Evolutionary conservation across 2,797 vertebrate species (phyloP).

Genomic region (Todus mexicanus): DNA sequence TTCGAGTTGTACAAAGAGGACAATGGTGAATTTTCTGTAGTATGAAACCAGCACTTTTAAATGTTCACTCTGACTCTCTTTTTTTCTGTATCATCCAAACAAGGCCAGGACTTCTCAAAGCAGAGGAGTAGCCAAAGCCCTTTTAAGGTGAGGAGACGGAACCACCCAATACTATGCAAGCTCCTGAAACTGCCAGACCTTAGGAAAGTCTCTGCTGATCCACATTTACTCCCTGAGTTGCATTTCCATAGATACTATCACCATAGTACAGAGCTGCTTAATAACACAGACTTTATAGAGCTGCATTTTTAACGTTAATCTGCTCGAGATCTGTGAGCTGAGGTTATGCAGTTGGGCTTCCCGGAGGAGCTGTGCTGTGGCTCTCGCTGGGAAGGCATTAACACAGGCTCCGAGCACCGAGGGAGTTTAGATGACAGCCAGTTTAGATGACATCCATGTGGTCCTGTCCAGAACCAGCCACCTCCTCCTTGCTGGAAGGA

Average conservation of each 20-base stretch:
- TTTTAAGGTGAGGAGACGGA: not conserved
- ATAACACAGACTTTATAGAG: not conserved
- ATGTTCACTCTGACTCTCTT: not conserved
- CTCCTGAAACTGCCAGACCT: not conserved
- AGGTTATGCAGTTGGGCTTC: not conserved
- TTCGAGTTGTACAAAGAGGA: not conserved
- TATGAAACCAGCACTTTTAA: not conserved
- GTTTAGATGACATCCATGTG: not conserved
- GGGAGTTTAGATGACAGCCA: not conserved
- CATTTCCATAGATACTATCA: not conserved
- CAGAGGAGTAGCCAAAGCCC: not conserved
- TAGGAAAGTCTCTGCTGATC: not conserved
- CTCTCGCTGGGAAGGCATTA: not conserved
- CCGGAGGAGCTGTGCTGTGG: not conserved
- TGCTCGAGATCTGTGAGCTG: fast-evolving
- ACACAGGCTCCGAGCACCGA: fast-evolving
- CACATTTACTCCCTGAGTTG: not conserved
- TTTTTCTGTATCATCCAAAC: not conserved
- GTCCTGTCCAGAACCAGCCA: not conserved
- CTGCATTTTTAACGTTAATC: not conserved
- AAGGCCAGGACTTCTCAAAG: not conserved
- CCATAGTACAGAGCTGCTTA: not conserved
- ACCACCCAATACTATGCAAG: not conserved
- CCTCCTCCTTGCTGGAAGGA: not conserved
- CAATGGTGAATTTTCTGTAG: not conserved